Base-by-base conservation (phyloP, 2,888 invertebrate genomes). In the Corythucha ciliata region DNA sequence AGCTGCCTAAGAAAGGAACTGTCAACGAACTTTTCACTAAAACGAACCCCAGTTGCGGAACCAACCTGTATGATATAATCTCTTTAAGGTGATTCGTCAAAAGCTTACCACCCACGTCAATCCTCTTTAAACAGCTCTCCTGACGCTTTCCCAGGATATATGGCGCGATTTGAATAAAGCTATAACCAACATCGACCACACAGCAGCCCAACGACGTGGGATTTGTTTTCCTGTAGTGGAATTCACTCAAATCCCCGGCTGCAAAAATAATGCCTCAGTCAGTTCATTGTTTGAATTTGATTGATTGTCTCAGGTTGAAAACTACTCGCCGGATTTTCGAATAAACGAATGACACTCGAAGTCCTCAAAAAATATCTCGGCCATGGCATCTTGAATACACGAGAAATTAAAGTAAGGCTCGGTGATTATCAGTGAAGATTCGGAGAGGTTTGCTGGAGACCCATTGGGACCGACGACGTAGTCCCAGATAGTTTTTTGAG, bases 41-140 rank as follows among this genome's bases (percentile, higher is more conserved):
- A n/a, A 29, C 29, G 29, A 29, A 29, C 8, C 29, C 14, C 10
- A 36, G 14, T 12, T 7, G 36, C 8, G 29, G 29, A n/a, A 29
- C 48, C 7, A 67, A 75, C 74, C 87, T 76, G 68, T 98, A 99
- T 0, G 97, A 97, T 59, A 97, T 81, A 14, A 96, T 79, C 69
- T 98, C 98, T 68, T 98, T 99, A 39, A 99, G 72, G 69, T 97
- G 92, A 72, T 98, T 99, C 0, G 97, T 98, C 54, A 98, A 68
- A 8, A 91, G 78, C 71, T 99, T 99, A 0, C 98, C 98, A 2
- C 98, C 98, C 27, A 98, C 79, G 70, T 96, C 91, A 54, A 98
- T 83, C 10, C 49, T 34, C 29, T 45, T 51, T n/a, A 41, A 45
- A 21, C 45, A 58, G 97, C 77, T 60, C 78, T 71, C 51, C 88